Percentiles rank a stretch among this genome's conserved stretches.
Conservation (phyloP, 1,140 invertebrate genomes). For the Aphelenchoides fujianensis region DNA sequence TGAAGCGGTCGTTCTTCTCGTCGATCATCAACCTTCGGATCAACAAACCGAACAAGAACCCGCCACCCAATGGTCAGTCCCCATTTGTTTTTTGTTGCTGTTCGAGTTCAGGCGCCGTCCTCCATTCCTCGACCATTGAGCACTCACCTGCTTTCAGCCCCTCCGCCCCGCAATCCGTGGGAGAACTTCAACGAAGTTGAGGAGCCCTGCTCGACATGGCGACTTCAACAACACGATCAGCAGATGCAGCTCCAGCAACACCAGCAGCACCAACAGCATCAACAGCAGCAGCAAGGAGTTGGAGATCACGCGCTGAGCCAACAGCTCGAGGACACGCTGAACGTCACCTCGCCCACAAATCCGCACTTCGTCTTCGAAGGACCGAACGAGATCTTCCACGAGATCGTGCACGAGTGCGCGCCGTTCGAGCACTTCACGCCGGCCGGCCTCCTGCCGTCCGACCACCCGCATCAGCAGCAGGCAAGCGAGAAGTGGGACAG, state of each 20-base stretch:
- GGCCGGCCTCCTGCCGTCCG: neutral
- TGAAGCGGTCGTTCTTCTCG: slow-evolving; percentile 43
- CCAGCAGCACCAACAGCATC: neutral
- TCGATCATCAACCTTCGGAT: slow-evolving; percentile 36
- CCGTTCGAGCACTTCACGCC: slow-evolving; percentile 31
- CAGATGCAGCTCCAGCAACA: slow-evolving; percentile 17
- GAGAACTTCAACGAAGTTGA: slow-evolving; percentile 13
- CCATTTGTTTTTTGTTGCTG: no score
- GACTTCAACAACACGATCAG: slow-evolving; percentile 26
- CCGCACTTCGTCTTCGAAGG: slow-evolving; percentile 10
- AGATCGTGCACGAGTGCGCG: slow-evolving; percentile 44
- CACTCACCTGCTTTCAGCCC: slow-evolving; percentile 20
- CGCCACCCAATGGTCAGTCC: slow-evolving; percentile 9
- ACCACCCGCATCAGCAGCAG: neutral
- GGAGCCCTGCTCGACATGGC: slow-evolving; percentile 16
- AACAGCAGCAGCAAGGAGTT: neutral
- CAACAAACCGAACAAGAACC: slow-evolving; percentile 30
- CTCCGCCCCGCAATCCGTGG: slow-evolving; percentile 17
- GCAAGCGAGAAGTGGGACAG: neutral
- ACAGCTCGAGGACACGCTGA: slow-evolving; percentile 27
- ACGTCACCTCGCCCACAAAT: slow-evolving; percentile 11
- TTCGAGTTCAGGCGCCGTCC: no score
- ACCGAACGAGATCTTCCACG: slow-evolving; percentile 46
- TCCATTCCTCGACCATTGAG: neutral
- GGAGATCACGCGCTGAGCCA: slow-evolving; percentile 18